These are phyloP conservation scores for Polypterus bichir DNA, from an alignment of 2,113 vertebrate species.

Conservation along the genomic window DNA sequence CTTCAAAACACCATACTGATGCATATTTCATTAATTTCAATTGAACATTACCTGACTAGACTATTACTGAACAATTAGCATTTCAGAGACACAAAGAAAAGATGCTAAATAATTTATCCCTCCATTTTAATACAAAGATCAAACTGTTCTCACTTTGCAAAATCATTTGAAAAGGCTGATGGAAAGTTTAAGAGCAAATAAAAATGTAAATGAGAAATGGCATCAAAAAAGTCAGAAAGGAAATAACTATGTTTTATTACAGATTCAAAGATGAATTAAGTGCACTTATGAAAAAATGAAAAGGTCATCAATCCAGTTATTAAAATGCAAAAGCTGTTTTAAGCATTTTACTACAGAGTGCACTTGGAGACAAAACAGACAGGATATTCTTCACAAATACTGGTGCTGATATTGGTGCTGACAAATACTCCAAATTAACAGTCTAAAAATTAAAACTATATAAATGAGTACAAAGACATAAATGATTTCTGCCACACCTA, in stretches of 20 bases:
- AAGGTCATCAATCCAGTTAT: neutral
- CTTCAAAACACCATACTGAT: too few relatives aligned
- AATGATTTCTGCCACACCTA: too few relatives aligned
- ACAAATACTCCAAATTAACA: too few relatives aligned
- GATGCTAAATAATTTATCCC: neutral
- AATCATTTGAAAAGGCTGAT: neutral
- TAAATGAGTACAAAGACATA: too few relatives aligned
- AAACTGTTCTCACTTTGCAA: neutral
- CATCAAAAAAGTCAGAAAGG: conserved; percentile 23
- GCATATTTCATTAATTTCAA: too few relatives aligned
- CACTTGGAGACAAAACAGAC: too few relatives aligned
- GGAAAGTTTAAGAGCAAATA: conserved; percentile 28
- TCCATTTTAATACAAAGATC: neutral
- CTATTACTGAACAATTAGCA: too few relatives aligned
- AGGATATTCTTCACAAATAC: too few relatives aligned
- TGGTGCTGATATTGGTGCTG: too few relatives aligned
- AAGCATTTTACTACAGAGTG: neutral
- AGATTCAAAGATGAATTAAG: neutral
- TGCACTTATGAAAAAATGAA: neutral
- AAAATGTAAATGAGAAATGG: conserved; percentile 30
- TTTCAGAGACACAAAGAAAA: too few relatives aligned
- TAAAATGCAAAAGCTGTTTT: neutral
- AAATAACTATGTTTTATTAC: neutral
- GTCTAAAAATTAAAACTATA: too few relatives aligned
- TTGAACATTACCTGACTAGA: too few relatives aligned